Evolutionary conservation across 64 coral and sea anemone genomes (phyloP), one percentile per base, ranked within the genome.

Genomic region (Exaiptasia diaphana): DNA sequence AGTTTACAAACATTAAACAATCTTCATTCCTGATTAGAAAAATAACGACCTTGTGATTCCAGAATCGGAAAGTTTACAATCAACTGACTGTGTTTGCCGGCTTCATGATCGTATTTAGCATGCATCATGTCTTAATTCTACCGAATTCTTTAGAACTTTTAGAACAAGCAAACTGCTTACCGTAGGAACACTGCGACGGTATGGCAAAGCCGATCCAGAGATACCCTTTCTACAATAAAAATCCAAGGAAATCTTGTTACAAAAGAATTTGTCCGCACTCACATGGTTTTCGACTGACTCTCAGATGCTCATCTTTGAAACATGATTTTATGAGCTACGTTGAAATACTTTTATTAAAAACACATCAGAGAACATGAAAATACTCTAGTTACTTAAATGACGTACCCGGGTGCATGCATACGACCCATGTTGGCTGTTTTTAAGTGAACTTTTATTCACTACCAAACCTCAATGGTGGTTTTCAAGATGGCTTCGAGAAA

Each of bases 351-450:
- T 37, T 45, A 64, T 18, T 33, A 45, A 65, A 65, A 2, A 65
- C 1, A 10, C 17, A 65, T 2, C 27, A 65, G 8, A 65, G 28
- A 38, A 26, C 38, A 36, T 20, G 4, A 13, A 65, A 35, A 37
- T 10, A 36, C 12, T 65, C 38, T 35, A 37, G 31, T 35, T 26
- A 65, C 27, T 73, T 52, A 60, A 27, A 39, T 50, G 1, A 32
- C 90, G 50, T 89, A 99, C 95, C 95, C 95, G 77, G 90, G 89
- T 50, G 89, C 88, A 78, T 99, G 95, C 79, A 99, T 83, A 69
- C 95, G 95, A 93, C 81, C 95, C 95, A 99, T 99, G 33, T 68
- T 99, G 84, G 45, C n/a, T 50, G 39, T 90, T 94, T 75, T 65
- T 54, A 71, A 45, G 76, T 81, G 56, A 55, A 76, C 3, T 55